phyloP scores from a whole-genome alignment of 2,888 invertebrate species.

The Brenthis hecate region DNA sequence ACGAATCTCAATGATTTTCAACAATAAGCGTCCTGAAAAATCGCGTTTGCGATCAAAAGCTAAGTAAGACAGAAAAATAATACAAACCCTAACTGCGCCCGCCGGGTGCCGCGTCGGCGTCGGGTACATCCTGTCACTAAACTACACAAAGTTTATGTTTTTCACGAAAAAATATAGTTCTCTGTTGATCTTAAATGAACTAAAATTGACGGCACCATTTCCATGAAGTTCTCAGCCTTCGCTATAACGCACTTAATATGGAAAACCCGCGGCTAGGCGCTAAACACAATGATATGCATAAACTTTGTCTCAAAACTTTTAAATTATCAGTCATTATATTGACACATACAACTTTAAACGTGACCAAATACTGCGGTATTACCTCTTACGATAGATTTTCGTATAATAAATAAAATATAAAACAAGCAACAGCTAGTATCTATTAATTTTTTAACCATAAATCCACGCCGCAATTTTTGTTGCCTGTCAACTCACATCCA shows the following conservation, averaged over 20 bases:
- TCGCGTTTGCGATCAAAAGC: conserved; percentile 15
- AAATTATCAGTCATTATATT: conserved; percentile 73
- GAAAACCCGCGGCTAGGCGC: conserved; percentile 64
- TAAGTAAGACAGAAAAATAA: conserved; percentile 48
- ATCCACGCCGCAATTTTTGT: conserved; percentile 79
- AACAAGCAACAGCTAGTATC: conserved; percentile 57
- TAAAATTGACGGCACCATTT: conserved; percentile 67
- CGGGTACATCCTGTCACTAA: conserved; percentile 84
- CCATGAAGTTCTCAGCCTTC: conserved; percentile 57
- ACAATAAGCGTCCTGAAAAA: background rate
- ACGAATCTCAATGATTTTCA: background rate
- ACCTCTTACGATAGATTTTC: conserved; percentile 37
- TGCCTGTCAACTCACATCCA: conserved; percentile 64
- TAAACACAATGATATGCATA: conserved; percentile 79
- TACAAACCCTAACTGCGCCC: conserved; percentile 86
- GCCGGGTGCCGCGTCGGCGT: conserved; percentile 89
- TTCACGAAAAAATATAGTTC: conserved; percentile 65
- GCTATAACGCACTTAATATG: conserved; percentile 72
- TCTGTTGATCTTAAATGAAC: conserved; percentile 62
- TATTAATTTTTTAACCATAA: conserved; percentile 65
- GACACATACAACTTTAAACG: conserved; percentile 53
- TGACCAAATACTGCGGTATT: conserved; percentile 20
- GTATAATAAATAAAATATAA: conserved; percentile 46
- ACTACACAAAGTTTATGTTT: conserved; percentile 40
- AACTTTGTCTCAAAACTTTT: conserved; percentile 76